Evolutionary conservation across 2,797 vertebrate species (phyloP), one percentile per base, ranked within the genome.

Genomic region (Pipistrellus kuhlii): DNA sequence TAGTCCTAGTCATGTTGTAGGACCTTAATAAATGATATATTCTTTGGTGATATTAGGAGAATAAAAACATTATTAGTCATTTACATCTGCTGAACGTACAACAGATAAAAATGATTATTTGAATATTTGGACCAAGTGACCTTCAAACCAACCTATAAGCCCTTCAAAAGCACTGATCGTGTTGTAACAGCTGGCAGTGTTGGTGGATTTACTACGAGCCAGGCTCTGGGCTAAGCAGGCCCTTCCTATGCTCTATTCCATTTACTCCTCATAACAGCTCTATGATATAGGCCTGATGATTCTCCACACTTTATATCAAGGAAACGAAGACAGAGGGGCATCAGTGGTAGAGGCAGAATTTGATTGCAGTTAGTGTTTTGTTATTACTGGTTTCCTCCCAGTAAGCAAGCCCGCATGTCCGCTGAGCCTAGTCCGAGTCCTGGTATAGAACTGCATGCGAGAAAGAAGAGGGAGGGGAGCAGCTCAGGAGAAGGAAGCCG

Each of bases 361-460:
- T 82, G 85, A 87, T 48, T 89, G 88, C 55, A 38, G 82, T 78
- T 69, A 77, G 64, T 46, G 85, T 78, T 78, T 59, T 41, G 71
- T 81, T 44, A 66, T 71, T 27, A 73, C 48, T 62, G 48, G 76
- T 87, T 69, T 73, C 89, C 68, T 91, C 20, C 10, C 62, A 48
- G 81, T 66, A 66, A 51, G 69, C 57, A 59, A 4, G 53, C 75
- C 71, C 3, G 1, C 14, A 35, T 12, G 68, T 84, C 92, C 69
- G 75, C 32, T n/a, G 48, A 68, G 78, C 48, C 25, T 35, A 11
- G 41, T 44, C 66, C 13, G 27, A 41, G 57, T 84, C 51, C 73
- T 62, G 41, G 71, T 51, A 32, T n/a, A 82, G 68, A 17, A 38
- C 59, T 3, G 35, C 27, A 48, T 51, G 59, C 25, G 20, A 48